Conservation (phyloP, 2,797 vertebrate species). For the Sphenopsis melanotis region DNA sequence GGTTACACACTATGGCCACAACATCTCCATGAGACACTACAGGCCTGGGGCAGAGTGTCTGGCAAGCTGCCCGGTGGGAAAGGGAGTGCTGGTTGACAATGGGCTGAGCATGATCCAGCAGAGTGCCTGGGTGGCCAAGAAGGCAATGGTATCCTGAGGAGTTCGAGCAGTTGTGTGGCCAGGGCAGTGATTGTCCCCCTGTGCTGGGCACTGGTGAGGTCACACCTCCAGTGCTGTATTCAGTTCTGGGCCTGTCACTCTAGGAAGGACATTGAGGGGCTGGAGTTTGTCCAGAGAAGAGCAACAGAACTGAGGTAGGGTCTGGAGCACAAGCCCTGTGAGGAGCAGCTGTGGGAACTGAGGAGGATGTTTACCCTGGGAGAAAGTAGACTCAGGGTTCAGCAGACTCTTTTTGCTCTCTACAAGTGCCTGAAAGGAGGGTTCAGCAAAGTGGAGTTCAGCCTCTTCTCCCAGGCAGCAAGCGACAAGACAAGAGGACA, state of each 20-base stretch:
- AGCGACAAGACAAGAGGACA: not conserved
- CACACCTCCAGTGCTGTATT: accelerated
- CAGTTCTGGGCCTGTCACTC: not conserved
- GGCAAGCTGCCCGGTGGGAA: not conserved
- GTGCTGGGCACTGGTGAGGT: too few species aligned
- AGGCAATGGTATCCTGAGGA: not conserved
- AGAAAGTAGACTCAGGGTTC: not conserved
- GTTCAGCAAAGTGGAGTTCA: too few species aligned
- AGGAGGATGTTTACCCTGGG: not conserved
- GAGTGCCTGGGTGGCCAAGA: not conserved
- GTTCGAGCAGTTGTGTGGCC: not conserved
- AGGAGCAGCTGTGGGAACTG: not conserved
- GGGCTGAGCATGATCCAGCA: not conserved
- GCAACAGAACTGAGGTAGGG: accelerated
- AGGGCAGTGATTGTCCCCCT: not conserved
- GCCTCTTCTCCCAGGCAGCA: not conserved
- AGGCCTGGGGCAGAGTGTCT: not conserved
- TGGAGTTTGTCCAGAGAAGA: not conserved
- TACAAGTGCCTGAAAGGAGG: not conserved
- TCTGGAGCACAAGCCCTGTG: not conserved
- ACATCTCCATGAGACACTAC: not conserved
- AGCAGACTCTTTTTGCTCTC: not conserved
- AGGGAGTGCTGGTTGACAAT: not conserved
- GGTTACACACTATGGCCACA: not conserved
- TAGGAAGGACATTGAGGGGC: not conserved